Evolutionary conservation across 35 echinoderm and acorn worm species (phyloP).

Genomic region (Ptychodera flava): DNA sequence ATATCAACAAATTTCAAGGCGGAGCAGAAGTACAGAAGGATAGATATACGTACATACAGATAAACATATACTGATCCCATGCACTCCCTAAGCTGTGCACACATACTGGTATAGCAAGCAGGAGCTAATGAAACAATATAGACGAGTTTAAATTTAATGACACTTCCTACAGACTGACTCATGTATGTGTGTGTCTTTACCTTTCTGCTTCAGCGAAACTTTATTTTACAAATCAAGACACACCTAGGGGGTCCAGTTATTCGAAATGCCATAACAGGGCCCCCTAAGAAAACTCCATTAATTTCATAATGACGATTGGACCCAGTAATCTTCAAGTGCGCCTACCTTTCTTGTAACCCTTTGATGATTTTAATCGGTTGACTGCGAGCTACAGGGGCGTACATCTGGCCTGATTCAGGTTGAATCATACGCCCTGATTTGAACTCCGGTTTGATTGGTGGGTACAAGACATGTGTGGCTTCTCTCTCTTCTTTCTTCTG

Average conservation of each 20-base stretch:
- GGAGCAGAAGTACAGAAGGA: background rate
- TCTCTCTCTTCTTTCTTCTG: slow-evolving; percentile 82
- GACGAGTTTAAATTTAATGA: background rate
- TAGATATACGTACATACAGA: background rate
- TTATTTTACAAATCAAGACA: too few relatives aligned
- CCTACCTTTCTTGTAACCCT: slow-evolving; percentile 87
- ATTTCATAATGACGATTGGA: too few relatives aligned
- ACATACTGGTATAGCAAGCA: background rate
- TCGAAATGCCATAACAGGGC: too few relatives aligned
- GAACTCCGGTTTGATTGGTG: slow-evolving; percentile 85
- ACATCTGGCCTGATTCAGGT: slow-evolving; percentile 51
- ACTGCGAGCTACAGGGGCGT: slow-evolving; percentile 63
- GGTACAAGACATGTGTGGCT: slow-evolving; percentile 67
- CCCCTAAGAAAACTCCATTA: too few relatives aligned
- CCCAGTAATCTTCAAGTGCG: too few relatives aligned
- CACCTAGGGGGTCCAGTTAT: too few relatives aligned
- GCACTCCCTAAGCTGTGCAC: background rate
- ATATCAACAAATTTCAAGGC: background rate
- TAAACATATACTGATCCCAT: background rate
- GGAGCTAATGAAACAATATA: background rate
- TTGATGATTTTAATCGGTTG: slow-evolving; percentile 86
- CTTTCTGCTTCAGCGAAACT: too few relatives aligned
- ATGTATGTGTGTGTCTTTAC: too few relatives aligned
- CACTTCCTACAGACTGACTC: too few relatives aligned
- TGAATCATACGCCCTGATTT: slow-evolving; percentile 66